These are phyloP conservation scores for Drosophila ficusphila DNA, from an alignment of 1,140 invertebrate genomes.

Conservation along the genomic window DNA sequence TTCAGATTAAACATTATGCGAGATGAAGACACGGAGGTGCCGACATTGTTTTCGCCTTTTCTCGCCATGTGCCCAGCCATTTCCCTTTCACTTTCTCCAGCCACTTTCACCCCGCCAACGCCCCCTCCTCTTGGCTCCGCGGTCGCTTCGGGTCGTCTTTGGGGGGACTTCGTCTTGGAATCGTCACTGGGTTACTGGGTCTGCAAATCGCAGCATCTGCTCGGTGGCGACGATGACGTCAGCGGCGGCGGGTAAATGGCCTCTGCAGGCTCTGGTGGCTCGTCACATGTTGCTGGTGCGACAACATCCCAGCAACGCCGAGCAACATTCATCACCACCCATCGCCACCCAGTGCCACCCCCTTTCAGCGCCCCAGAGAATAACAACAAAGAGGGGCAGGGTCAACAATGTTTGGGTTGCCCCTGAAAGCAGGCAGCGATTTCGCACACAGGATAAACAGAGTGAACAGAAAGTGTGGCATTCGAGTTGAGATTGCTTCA, in stretches of 20 bases:
- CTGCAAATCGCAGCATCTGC: conserved; percentile 19
- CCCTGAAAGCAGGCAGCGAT: conserved; percentile 57
- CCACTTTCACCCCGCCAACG: background rate
- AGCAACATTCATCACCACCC: conserved; percentile 18
- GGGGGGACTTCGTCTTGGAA: conserved; percentile 5
- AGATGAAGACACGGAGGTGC: too few relatives aligned
- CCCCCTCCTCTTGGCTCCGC: background rate
- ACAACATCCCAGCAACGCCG: too few relatives aligned
- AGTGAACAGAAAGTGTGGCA: background rate
- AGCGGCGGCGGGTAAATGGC: conserved; percentile 77
- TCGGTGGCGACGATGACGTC: conserved; percentile 66
- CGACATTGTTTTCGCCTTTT: too few relatives aligned
- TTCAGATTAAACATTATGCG: too few relatives aligned
- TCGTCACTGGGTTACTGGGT: conserved; percentile 64
- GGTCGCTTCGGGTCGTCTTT: conserved; percentile 14
- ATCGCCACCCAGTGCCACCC: background rate
- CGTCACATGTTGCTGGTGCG: conserved; percentile 73
- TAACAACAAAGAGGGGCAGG: conserved; percentile 1
- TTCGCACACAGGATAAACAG: background rate
- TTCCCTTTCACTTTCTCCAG: conserved; percentile 1
- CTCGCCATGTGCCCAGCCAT: background rate
- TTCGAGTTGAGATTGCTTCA: background rate
- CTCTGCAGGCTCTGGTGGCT: conserved; percentile 70
- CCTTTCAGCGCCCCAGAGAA: background rate
- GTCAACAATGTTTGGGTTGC: conserved; percentile 44